Base-by-base conservation (phyloP, 2,888 invertebrate species). In the Imbricaverruca yamaguchii region DNA sequence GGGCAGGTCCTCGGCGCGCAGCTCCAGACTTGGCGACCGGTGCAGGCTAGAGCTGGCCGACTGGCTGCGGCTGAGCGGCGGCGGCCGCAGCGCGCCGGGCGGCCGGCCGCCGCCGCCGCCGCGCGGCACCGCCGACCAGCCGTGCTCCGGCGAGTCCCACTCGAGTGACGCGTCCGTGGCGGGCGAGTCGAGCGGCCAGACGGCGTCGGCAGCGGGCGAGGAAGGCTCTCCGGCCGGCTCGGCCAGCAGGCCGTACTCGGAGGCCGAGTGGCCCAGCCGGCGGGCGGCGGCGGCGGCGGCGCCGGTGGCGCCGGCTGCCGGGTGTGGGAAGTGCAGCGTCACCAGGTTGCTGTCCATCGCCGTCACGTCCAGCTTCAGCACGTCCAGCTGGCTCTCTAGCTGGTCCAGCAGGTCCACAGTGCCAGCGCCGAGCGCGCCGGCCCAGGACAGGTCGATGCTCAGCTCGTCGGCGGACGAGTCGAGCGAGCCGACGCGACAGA, bases 81-180 rank as follows among this genome's bases (percentile, higher is more conserved):
- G 21, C 13, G 13, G 39, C 13, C 69, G 69, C 9, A 10, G 39
- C 11, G n/a, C 23, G 57, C 23, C 78, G 23, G 23, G 15, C 78
- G 55, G 39, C 74, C 57, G 78, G 74, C 18, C 39, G n/a, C 77
- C 25, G 74, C 18, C 39, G 78, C 21, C 55, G 78, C 4, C n/a
- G 57, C 81, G 63, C 18, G 80, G 77, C 59, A 77, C 80, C 25
- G 81, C 80, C 18, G 83, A 82, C 84, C 83, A 83, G 56, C 83
- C 83, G 80, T 84, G 83, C 56, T 82, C 81, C 23, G 83, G 83
- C 25, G 84, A 83, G 82, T 84, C 84, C 83, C 83, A 83, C 78
- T 84, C 84, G 61, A 83, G 61, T 15, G 84, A 83, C 21, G 81
- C 83, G 81, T 83, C 83, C 9, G 83, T 63, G 21, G 23, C 78